Evolutionary conservation across 2,888 invertebrate genomes (phyloP).

Genomic region (Aspidiotus destructor): DNA sequence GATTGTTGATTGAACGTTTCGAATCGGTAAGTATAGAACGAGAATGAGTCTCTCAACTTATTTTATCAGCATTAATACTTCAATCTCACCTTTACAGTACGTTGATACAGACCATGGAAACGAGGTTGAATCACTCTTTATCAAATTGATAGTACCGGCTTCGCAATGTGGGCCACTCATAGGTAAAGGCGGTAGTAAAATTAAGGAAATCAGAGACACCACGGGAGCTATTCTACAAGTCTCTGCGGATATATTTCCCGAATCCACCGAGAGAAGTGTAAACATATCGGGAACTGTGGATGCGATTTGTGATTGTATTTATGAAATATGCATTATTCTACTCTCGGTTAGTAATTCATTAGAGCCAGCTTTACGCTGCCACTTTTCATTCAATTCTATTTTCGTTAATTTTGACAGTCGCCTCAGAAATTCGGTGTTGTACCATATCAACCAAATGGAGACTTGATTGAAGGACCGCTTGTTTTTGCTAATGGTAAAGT

Average conservation of each 20-base stretch:
- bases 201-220: conserved; percentile 98
- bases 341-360: conserved; percentile 5
- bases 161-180: conserved; percentile 99
- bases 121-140: conserved; percentile 8
- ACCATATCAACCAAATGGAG: conserved; percentile 95
- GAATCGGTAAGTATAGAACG: conserved; percentile 71
- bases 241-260: conserved; percentile 98
- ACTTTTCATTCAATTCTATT: not conserved
- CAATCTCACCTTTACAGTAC: not conserved
- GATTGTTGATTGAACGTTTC: conserved; percentile 98
- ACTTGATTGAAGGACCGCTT: conserved; percentile 76
- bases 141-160: conserved; percentile 96
- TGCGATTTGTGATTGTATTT: conserved; percentile 95
- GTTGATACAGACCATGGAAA: conserved; percentile 14
- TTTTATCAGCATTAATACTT: not conserved
- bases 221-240: conserved; percentile 87
- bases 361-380: not conserved
- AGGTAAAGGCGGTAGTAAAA: conserved; percentile 98
- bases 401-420: conserved; percentile 60
- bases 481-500: conserved; percentile 93
- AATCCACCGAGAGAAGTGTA: conserved; percentile 96
- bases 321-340: conserved; percentile 23
- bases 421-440: conserved; percentile 99
- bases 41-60: not conserved
- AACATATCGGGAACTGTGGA: conserved; percentile 96